Evolutionary conservation across 2,797 vertebrate genomes (phyloP).

Genomic region (Chelidonichthys spinosus): DNA sequence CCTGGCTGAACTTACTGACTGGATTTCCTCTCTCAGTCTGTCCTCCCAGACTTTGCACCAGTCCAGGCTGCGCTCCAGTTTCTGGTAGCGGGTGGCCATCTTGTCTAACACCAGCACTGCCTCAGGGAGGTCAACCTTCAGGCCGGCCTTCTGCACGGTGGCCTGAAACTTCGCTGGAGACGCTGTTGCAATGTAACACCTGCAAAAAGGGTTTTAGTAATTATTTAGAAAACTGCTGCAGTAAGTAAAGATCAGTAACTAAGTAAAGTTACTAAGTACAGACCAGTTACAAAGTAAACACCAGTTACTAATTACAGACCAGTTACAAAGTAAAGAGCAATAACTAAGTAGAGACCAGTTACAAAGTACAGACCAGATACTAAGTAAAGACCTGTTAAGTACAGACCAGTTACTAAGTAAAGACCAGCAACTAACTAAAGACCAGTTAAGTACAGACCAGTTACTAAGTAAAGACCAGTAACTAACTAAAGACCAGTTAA

Average conservation of each 20-base stretch:
- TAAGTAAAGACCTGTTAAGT: too few species aligned
- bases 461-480: too few species aligned
- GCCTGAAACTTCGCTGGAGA: constrained; percentile 92
- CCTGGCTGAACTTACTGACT: constrained; percentile 64
- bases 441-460: too few species aligned
- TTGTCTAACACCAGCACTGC: constrained; percentile 80
- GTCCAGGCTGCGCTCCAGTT: constrained; percentile 75
- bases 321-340: too few species aligned
- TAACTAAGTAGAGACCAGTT: too few species aligned
- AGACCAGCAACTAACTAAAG: too few species aligned
- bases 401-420: too few species aligned
- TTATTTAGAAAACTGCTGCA: not conserved
- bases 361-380: too few species aligned
- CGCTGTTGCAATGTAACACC: constrained; percentile 91
- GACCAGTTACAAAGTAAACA: too few species aligned
- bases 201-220: constrained; percentile 34
- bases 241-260: not conserved
- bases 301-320: too few species aligned
- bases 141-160: constrained; percentile 81
- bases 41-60: constrained; percentile 85
- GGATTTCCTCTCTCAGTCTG: constrained; percentile 78
- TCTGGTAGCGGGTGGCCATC: constrained; percentile 80
- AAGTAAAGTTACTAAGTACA: too few species aligned
- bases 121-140: constrained; percentile 82
- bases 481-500: too few species aligned